Evolutionary conservation across 2,888 invertebrate species (phyloP).

Genomic region (Pristionchus japonicus): DNA sequence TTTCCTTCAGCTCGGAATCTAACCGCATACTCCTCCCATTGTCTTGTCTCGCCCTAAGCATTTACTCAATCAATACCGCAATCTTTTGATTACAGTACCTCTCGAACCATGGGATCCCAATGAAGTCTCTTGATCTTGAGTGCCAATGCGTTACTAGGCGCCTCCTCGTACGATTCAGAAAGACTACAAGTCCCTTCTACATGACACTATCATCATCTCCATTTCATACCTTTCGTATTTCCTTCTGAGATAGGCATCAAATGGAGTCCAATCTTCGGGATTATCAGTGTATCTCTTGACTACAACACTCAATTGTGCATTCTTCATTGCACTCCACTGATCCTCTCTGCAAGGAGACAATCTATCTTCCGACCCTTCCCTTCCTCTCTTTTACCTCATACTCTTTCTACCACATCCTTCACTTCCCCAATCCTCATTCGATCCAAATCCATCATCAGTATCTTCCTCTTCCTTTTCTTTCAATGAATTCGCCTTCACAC

Average conservation of each 20-base stretch:
- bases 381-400: not conserved
- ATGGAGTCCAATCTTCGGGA: constrained; percentile 21
- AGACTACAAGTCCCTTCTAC: not conserved
- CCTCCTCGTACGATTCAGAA: not conserved
- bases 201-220: not conserved
- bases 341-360: not conserved
- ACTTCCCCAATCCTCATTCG: not conserved
- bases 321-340: not conserved
- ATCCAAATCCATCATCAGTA: not conserved
- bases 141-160: not conserved
- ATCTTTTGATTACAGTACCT: not conserved
- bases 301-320: not conserved
- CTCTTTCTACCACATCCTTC: not conserved
- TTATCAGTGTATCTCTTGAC: not conserved
- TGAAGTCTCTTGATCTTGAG: not conserved
- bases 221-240: not conserved
- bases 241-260: not conserved
- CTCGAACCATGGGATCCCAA: not conserved
- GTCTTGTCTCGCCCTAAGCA: not conserved
- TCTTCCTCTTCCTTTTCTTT: constrained; percentile 1
- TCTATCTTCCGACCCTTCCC: not conserved
- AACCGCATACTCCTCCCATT: not conserved
- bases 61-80: not conserved
- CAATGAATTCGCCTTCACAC: not conserved
- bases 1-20: not conserved